Evolutionary conservation across 2,797 vertebrate species (phyloP).

Genomic region (Alectoris magna): DNA sequence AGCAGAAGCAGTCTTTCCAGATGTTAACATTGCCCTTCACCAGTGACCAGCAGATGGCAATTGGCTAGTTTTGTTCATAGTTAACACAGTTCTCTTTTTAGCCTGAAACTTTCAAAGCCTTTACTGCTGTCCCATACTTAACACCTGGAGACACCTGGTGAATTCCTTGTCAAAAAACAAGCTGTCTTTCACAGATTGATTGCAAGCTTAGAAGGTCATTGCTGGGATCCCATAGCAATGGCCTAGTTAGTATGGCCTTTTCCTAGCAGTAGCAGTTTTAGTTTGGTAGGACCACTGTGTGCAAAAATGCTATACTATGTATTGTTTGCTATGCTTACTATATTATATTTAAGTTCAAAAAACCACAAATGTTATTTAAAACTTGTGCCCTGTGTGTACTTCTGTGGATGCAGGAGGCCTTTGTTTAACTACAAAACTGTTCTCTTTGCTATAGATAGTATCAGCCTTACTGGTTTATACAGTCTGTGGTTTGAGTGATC

Average conservation of each 20-base stretch:
- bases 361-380: neutral
- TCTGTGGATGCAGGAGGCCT: neutral
- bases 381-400: neutral
- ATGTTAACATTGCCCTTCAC: neutral
- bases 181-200: neutral
- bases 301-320: neutral
- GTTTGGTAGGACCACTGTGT: neutral
- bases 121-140: neutral
- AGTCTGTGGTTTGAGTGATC: neutral
- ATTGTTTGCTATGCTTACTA: neutral
- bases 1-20: neutral
- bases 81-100: neutral
- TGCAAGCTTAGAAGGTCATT: neutral
- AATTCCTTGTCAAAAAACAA: neutral
- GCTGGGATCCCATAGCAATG: neutral
- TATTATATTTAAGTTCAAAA: neutral
- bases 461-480: neutral
- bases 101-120: neutral
- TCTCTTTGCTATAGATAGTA: neutral
- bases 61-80: neutral
- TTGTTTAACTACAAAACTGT: neutral
- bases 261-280: neutral
- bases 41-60: neutral
- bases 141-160: neutral
- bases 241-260: neutral